Percentiles rank a stretch among this genome's conserved stretches.
Evolutionary conservation across 2,797 vertebrate genomes (phyloP).

Genomic region (Pelochelys cantorii): DNA sequence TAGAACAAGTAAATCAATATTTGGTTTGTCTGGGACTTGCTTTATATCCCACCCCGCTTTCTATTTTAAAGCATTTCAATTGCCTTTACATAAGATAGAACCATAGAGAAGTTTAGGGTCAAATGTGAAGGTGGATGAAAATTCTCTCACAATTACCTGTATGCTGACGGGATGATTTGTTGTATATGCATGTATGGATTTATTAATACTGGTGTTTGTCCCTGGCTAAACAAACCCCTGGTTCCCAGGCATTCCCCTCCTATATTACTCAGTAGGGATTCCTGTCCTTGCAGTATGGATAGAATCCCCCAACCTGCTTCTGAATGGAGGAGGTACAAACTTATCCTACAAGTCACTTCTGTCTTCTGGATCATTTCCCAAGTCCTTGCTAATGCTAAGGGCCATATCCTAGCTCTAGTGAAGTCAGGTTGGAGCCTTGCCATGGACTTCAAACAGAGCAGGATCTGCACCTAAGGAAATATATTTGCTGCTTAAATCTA

Average conservation of each 20-base stretch:
- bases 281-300: background rate
- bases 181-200: background rate
- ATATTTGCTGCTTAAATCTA: conserved; percentile 15
- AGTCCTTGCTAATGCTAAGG: conserved; percentile 1
- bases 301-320: background rate
- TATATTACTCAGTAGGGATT: accelerated
- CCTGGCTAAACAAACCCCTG: background rate
- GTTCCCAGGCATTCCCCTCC: background rate
- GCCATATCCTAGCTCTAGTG: background rate
- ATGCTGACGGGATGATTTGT: background rate
- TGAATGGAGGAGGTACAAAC: background rate
- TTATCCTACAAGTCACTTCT: background rate
- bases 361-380: conserved; percentile 1
- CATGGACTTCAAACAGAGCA: conserved; percentile 60
- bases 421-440: conserved; percentile 42
- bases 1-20: conserved; percentile 34
- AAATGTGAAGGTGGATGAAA: conserved; percentile 21
- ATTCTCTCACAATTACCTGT: background rate
- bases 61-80: conserved; percentile 10
- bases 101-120: background rate
- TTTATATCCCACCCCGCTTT: background rate
- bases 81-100: conserved; percentile 11
- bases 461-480: conserved; percentile 52
- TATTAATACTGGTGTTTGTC: background rate
- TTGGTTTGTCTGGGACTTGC: conserved; percentile 35